Conservation (phyloP, 2,888 invertebrate genomes). For the Notocelia uddmanniana region DNA sequence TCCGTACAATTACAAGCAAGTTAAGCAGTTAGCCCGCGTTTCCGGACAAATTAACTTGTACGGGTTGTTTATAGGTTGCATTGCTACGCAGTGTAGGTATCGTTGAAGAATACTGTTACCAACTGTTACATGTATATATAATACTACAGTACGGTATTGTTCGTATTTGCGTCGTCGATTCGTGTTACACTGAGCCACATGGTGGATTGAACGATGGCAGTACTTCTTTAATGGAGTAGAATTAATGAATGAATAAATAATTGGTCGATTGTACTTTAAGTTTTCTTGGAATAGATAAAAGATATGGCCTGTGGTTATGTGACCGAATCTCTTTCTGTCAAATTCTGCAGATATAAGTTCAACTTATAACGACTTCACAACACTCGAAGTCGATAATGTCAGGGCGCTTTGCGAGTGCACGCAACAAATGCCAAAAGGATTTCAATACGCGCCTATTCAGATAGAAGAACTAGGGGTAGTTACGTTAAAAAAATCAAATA, state of each 20-base stretch:
- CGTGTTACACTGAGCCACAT: background rate
- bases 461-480: too few relatives aligned
- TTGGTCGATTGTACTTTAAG: background rate
- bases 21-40: conserved; percentile 34
- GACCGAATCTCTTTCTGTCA: too few relatives aligned
- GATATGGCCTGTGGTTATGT: too few relatives aligned
- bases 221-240: background rate
- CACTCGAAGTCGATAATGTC: too few relatives aligned
- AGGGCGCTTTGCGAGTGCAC: too few relatives aligned
- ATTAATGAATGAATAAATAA: background rate
- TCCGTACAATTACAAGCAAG: conserved; percentile 33
- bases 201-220: background rate
- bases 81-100: conserved; percentile 6
- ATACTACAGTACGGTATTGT: background rate
- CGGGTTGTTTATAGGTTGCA: conserved; percentile 19
- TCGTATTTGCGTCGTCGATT: background rate
- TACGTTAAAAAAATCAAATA: too few relatives aligned
- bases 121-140: background rate
- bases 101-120: conserved; percentile 2
- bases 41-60: conserved; percentile 38
- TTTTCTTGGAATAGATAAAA: background rate
- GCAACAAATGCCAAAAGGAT: too few relatives aligned
- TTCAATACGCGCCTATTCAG: too few relatives aligned
- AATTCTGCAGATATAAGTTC: too few relatives aligned
- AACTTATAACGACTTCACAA: too few relatives aligned